Percentiles rank a stretch among this genome's conserved stretches.
Conservation (phyloP, 2,888 invertebrate genomes). For the Cephus rjabovi region DNA sequence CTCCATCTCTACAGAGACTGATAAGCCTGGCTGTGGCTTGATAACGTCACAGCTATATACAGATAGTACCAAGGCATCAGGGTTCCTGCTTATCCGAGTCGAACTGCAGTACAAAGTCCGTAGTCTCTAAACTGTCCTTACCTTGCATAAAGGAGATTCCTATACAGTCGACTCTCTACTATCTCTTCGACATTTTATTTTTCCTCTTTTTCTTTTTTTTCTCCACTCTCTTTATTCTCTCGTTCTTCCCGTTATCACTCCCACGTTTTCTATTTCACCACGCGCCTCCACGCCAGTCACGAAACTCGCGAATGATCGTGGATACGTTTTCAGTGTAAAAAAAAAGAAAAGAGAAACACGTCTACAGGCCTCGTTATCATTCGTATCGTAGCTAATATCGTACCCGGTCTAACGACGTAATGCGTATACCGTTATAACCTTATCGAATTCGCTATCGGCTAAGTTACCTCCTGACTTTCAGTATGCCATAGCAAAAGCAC, state of each 20-base stretch:
- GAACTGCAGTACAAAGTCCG: conserved; percentile 2
- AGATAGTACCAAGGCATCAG: neutral
- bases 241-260: neutral
- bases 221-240: neutral
- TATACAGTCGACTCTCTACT: neutral
- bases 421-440: neutral
- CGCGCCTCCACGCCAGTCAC: neutral
- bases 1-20: neutral
- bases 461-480: neutral
- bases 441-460: neutral
- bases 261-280: neutral
- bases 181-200: neutral
- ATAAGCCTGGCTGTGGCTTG: conserved; percentile 4
- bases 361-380: neutral
- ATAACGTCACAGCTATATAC: conserved; percentile 2
- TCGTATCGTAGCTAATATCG: neutral
- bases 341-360: neutral
- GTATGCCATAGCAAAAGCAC: neutral
- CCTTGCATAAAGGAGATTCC: neutral
- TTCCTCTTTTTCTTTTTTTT: neutral
- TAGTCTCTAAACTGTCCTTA: conserved; percentile 1
- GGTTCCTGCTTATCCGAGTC: conserved; percentile 2
- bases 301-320: neutral
- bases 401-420: neutral
- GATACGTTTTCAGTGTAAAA: neutral